These are phyloP conservation scores for Cantharis nigra DNA, from an alignment of 2,888 invertebrate genomes.

Conservation along the genomic window DNA sequence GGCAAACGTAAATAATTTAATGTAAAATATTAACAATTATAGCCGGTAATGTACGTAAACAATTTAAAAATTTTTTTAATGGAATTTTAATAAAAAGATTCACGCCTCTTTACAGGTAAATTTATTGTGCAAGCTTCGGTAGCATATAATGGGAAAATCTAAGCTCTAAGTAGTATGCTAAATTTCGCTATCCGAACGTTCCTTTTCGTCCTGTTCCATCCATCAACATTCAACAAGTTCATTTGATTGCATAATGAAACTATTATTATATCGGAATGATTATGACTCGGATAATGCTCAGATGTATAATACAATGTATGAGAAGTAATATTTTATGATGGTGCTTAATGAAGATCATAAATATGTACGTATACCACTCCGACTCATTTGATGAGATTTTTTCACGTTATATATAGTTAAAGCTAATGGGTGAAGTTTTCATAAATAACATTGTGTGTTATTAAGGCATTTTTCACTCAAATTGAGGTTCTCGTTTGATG, in stretches of 20 bases:
- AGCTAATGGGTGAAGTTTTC: neutral
- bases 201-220: neutral
- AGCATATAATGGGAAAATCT: neutral
- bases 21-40: constrained; percentile 26
- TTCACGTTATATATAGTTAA: neutral
- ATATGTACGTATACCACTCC: neutral
- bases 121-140: neutral
- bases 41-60: constrained; percentile 6
- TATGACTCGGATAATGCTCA: neutral
- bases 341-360: neutral
- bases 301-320: neutral
- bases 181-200: neutral
- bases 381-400: neutral
- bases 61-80: neutral
- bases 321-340: neutral
- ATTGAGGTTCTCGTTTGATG: neutral
- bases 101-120: neutral
- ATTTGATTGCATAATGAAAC: neutral
- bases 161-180: neutral
- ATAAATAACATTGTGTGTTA: neutral
- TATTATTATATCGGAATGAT: neutral
- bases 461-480: neutral
- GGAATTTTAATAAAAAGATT: neutral
- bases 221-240: neutral
- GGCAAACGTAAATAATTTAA: constrained; percentile 25